Percentiles rank a stretch among this genome's conserved stretches.
Conservation (phyloP, 2,888 invertebrate species). For the Deilephila porcellus region DNA sequence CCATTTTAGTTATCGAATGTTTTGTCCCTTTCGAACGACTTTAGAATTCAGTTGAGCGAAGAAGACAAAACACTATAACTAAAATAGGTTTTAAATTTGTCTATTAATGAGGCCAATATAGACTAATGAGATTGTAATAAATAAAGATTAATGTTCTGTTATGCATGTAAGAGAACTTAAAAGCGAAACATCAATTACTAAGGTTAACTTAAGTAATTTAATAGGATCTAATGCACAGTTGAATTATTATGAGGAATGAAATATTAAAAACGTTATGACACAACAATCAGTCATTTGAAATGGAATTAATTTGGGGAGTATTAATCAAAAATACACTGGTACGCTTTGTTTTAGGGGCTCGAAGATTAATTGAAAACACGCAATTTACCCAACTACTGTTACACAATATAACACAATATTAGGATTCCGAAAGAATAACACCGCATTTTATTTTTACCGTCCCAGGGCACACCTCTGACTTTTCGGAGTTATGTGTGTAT, state of each 20-base stretch:
- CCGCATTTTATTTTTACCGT: no score
- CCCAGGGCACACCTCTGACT: no score
- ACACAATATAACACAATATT: not conserved
- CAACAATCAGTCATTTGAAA: slow-evolving; percentile 17
- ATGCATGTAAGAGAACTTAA: not conserved
- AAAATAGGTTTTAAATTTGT: no score
- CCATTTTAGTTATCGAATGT: no score
- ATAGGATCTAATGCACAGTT: not conserved
- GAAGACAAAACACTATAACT: no score
- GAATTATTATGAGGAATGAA: slow-evolving; percentile 17
- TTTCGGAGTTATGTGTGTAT: no score
- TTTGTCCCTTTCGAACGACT: no score
- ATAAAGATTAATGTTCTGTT: no score
- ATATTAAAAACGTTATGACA: slow-evolving; percentile 26
- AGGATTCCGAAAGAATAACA: not conserved
- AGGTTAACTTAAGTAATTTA: not conserved
- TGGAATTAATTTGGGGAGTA: slow-evolving; percentile 21
- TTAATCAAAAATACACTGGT: not conserved
- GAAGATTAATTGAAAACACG: not conserved
- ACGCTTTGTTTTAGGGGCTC: slow-evolving; percentile 7
- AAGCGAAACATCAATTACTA: slow-evolving; percentile 1
- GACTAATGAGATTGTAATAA: no score
- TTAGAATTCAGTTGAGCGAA: no score
- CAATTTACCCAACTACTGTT: not conserved
- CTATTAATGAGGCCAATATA: no score